Conservation (phyloP, 2,797 vertebrate species). For the Xiphorhynchus erythropygius region DNA sequence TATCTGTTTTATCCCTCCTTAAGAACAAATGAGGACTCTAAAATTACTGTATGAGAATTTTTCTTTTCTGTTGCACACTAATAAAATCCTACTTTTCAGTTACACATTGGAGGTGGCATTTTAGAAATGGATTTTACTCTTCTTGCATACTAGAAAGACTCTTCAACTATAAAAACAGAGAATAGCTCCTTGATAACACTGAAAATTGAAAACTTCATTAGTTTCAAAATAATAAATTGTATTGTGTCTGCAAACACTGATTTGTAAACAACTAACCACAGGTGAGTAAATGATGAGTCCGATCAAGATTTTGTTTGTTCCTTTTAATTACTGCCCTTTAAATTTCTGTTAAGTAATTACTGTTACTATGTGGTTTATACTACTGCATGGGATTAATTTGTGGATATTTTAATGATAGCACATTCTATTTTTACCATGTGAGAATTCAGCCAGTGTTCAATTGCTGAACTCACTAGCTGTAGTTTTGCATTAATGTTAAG, state of each 20-base stretch:
- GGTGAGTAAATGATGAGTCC: not conserved
- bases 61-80: not conserved
- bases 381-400: constrained; percentile 7
- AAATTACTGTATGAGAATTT: not conserved
- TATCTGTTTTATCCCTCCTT: not conserved
- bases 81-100: not conserved
- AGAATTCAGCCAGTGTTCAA: constrained; percentile 7
- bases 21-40: not conserved
- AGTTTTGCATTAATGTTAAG: constrained; percentile 3
- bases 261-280: not conserved
- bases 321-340: constrained; percentile 33
- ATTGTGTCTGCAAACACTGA: not conserved
- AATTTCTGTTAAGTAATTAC: constrained; percentile 24
- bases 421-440: not conserved
- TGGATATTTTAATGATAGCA: constrained; percentile 38
- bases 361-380: not conserved
- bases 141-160: not conserved
- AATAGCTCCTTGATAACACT: not conserved
- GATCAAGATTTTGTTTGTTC: not conserved
- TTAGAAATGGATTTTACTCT: not conserved
- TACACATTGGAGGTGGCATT: not conserved
- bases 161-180: not conserved
- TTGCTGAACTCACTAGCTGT: constrained; percentile 10
- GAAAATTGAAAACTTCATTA: not conserved
- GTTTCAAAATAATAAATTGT: constrained; percentile 11